These are phyloP conservation scores for Redunca redunca DNA, from an alignment of 2,113 vertebrate species.

Conservation along the genomic window DNA sequence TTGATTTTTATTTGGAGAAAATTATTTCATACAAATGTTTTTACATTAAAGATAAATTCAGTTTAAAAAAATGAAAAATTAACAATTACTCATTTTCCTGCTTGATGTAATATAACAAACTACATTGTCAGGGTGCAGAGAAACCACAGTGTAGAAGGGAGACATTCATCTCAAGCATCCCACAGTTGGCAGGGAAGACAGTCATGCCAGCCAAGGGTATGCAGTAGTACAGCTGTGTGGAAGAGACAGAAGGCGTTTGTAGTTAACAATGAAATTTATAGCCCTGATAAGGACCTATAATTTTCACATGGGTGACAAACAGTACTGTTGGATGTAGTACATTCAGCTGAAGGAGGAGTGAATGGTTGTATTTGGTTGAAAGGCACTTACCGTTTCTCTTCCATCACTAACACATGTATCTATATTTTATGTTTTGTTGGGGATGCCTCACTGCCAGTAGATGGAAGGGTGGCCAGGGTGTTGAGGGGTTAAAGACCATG, in stretches of 20 bases:
- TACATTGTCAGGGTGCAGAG: not conserved
- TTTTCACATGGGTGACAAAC: not conserved
- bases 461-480: not conserved
- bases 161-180: not conserved
- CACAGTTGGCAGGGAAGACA: not conserved
- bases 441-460: not conserved
- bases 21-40: not conserved
- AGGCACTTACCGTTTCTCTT: not conserved
- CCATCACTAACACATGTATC: not conserved
- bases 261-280: not conserved
- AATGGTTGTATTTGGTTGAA: not conserved
- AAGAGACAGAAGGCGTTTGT: not conserved
- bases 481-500: not conserved
- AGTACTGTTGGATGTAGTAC: not conserved
- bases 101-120: not conserved
- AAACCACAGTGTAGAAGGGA: not conserved
- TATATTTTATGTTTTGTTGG: not conserved
- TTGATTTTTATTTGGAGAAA: conserved; percentile 26
- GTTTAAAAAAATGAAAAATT: not conserved
- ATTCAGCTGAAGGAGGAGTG: not conserved
- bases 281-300: not conserved
- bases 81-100: not conserved
- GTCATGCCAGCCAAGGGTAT: not conserved
- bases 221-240: not conserved
- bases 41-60: not conserved